These are phyloP conservation scores for Diaprepes abbreviatus DNA, from an alignment of 2,888 invertebrate species.

Conservation along the genomic window DNA sequence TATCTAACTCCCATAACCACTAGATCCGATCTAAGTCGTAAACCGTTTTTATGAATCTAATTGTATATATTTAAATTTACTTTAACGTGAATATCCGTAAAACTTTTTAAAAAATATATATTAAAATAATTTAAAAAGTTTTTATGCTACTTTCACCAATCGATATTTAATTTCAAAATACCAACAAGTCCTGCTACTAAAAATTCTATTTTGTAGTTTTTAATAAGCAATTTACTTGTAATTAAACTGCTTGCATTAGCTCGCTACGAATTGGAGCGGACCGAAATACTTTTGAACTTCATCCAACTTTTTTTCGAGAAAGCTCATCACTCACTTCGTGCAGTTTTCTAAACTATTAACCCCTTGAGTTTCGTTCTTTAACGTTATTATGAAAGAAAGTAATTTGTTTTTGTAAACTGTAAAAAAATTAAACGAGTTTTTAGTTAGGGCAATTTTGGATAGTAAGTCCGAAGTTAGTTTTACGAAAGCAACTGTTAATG, in stretches of 20 bases:
- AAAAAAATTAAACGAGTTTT: slow-evolving; percentile 13
- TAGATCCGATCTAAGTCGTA: too few species aligned
- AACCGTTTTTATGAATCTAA: too few species aligned
- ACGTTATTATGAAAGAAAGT: slow-evolving; percentile 10
- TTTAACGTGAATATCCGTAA: too few species aligned
- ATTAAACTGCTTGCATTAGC: slow-evolving; percentile 31
- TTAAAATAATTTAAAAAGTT: too few species aligned
- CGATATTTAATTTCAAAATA: not conserved
- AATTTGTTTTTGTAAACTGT: slow-evolving; percentile 14
- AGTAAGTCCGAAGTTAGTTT: not conserved
- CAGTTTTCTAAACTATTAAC: slow-evolving; percentile 15
- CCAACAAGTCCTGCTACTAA: not conserved
- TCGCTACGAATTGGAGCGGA: slow-evolving; percentile 12
- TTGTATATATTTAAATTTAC: too few species aligned
- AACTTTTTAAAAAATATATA: too few species aligned
- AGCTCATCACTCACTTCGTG: slow-evolving; percentile 25
- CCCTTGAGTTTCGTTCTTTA: slow-evolving; percentile 8
- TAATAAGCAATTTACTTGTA: slow-evolving; percentile 28
- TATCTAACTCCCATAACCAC: too few species aligned
- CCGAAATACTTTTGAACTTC: slow-evolving; percentile 23
- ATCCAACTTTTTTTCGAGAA: slow-evolving; percentile 22
- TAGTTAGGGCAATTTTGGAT: not conserved
- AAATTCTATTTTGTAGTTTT: slow-evolving; percentile 17
- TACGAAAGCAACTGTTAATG: too few species aligned
- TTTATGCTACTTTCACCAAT: not conserved